Conservation (phyloP, 2,113 vertebrate species). For the Hemicordylus capensis region DNA sequence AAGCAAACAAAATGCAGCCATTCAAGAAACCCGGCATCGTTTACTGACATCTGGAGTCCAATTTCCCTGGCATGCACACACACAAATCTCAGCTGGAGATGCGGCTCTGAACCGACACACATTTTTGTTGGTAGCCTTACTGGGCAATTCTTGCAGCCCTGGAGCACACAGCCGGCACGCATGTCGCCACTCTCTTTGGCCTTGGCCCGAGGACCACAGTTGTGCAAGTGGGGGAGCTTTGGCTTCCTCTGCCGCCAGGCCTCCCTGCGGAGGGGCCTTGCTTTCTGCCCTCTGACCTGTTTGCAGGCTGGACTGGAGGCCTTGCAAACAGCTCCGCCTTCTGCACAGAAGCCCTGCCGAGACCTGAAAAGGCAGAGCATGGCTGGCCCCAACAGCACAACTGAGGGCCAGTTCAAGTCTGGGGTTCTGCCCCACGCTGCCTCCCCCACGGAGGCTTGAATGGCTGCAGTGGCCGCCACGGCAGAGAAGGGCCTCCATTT, state of each 20-base stretch:
- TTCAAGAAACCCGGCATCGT: accelerated
- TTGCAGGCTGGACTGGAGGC: accelerated
- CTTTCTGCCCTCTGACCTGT: background rate
- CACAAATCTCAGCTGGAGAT: background rate
- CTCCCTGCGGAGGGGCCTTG: background rate
- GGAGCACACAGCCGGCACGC: background rate
- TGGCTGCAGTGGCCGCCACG: background rate
- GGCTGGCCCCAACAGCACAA: constrained; percentile 24
- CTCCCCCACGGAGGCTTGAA: constrained; percentile 35
- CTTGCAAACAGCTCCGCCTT: background rate
- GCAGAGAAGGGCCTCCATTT: constrained; percentile 3
- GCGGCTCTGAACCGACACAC: background rate
- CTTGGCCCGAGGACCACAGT: background rate
- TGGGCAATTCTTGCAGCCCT: background rate
- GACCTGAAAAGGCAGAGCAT: background rate
- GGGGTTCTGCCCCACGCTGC: constrained; percentile 9
- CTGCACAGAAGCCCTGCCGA: background rate
- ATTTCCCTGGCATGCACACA: background rate
- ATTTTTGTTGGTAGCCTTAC: background rate
- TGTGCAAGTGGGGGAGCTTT: accelerated
- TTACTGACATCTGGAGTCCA: background rate
- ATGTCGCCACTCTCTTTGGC: constrained; percentile 26
- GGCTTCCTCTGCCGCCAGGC: background rate
- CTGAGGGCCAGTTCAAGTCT: constrained; percentile 5
- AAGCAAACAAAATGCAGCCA: background rate